Base-by-base conservation (phyloP, 2,888 invertebrate genomes). In the Drosophila anceps region DNA sequence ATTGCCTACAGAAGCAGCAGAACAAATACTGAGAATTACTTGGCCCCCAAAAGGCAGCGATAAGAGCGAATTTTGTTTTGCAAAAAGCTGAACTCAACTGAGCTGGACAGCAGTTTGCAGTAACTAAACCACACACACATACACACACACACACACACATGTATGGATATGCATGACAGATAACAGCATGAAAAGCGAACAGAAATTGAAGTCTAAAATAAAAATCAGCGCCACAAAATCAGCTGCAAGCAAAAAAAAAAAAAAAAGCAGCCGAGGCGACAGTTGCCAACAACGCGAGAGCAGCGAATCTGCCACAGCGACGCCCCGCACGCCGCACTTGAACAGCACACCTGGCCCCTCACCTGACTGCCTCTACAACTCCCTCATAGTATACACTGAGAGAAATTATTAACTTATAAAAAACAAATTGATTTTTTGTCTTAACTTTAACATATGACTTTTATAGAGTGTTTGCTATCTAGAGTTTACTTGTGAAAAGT, bases 121-220 rank as follows among this genome's bases (percentile, higher is more conserved):
- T 66, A 54, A 37, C 60, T 51, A 33, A 69, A 57, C 43, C 65
- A 51, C 65, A 61, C 41, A 55, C 44, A 62, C 59, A 43, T 13
- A 18, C 53, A 29, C 37, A 44, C 37, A 35, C 41, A 59, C 31
- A 29, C 43, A 57, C 51, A 73, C 46, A 70, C 37, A 27, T 73
- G 73, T 79, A 78, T 79, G 79, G 80, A 81, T 81, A 81, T 81
- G 82, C 82, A 82, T 81, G 82, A 79, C 72, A 81, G 80, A 81
- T 81, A 81, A 81, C 74, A 74, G 64, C 73, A 67, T 65, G 65
- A 72, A 70, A 73, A 73, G 62, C 77, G 63, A 81, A 77, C 73
- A 81, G 68, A 76, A 79, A 80, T 76, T 76, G 81, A 80, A 76
- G 76, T 71, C 44, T 69, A 73, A 70, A 69, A 59, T 58, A 69